Conservation (phyloP, 1,140 invertebrate species). For the Caenorhabditis inopinata region DNA sequence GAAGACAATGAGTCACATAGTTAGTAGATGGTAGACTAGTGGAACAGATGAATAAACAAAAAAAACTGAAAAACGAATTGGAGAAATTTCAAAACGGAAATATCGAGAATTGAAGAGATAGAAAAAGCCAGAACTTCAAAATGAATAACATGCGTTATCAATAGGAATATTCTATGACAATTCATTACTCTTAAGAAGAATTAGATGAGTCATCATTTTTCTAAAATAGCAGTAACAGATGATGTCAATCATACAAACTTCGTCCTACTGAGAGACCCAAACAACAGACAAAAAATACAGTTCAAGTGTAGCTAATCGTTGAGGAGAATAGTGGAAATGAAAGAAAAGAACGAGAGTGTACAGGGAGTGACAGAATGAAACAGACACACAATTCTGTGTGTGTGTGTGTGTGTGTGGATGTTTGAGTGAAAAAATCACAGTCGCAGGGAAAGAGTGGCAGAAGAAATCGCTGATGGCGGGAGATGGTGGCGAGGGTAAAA, state of each 20-base stretch:
- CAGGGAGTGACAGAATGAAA: constrained; percentile 6
- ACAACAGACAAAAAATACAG: constrained; percentile 32
- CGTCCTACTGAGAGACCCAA: neutral
- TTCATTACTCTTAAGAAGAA: neutral
- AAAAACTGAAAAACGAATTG: too few species aligned
- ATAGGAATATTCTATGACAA: neutral
- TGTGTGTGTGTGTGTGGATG: neutral
- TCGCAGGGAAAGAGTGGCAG: neutral
- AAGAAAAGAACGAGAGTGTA: neutral
- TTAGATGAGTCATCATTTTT: neutral
- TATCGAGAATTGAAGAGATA: constrained; percentile 4
- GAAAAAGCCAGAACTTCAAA: neutral
- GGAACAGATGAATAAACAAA: too few species aligned
- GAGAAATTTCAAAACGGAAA: too few species aligned
- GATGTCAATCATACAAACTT: too few species aligned
- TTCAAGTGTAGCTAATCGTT: neutral
- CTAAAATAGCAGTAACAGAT: too few species aligned
- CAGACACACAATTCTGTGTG: neutral
- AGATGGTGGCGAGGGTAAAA: neutral
- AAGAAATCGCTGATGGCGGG: constrained; percentile 12
- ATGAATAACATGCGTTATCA: neutral
- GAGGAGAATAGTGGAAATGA: neutral
- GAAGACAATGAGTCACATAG: neutral
- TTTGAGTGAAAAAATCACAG: neutral
- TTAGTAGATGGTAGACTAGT: neutral